Evolutionary conservation across 2,888 invertebrate species (phyloP), one percentile per base, ranked within the genome.

Genomic region (Cyaniris semiargus): DNA sequence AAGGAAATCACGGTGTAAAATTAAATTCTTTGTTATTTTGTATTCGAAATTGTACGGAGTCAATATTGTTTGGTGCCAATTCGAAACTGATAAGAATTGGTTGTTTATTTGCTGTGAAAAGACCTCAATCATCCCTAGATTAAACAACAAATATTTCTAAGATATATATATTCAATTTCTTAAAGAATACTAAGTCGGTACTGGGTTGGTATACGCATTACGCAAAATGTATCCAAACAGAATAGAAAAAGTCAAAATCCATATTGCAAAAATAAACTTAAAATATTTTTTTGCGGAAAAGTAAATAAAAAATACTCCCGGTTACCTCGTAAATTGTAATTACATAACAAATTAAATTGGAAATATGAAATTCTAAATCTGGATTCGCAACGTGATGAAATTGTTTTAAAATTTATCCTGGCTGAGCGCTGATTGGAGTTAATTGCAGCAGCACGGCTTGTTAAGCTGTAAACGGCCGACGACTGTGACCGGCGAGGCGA

Each of bases 381-480:
- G 15, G 21, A 27, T 66, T 66, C 27, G 5, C 66, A 66, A 18
- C 15, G 13, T 27, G 15, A 15, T 66, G 66, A 66, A 66, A 66
- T 66, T 66, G 66, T 66, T 66, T 66, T 66, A 66, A 66, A 18
- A 66, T 27, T 18, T 66, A 34, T 44, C 34, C 38, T 44, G 13
- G 21, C 38, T n/a, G 23, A 21, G 74, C 48, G 48, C 74, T 74
- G 74, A 74, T 74, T 74, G 74, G 74, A 74, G 74, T 74, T 74
- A 74, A 74, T 74, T 74, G 53, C 48, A 27, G 23, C 23, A 23
- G 48, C 74, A 74, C 74, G 53, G 74, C 27, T 53, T 48, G 74
- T 74, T 74, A 74, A 23, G 27, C 74, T 53, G 74, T 53, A 53
- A 74, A 74, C 74, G 74, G 48, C 27, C 15, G 23, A 44, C 48